Evolutionary conservation across 2,113 vertebrate species (phyloP).

Genomic region (Lipophrys pholis): DNA sequence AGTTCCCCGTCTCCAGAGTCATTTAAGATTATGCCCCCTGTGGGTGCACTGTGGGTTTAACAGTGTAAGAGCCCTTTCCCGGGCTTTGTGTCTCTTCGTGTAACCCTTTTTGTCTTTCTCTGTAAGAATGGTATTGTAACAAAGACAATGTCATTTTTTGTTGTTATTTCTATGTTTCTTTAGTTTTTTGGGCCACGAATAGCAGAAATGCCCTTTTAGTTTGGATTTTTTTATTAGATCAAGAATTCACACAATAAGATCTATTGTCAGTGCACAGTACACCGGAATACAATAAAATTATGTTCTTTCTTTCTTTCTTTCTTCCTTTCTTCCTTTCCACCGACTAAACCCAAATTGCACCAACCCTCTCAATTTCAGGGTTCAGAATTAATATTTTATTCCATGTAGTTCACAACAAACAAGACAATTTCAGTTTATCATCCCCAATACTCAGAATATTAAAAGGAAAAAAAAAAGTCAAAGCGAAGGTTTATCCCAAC

Average conservation of each 20-base stretch:
- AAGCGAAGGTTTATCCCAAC: constrained; percentile 25
- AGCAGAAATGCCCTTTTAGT: background rate
- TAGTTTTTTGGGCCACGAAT: background rate
- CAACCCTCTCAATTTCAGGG: background rate
- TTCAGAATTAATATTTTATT: background rate
- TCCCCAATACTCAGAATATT: background rate
- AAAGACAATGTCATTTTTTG: background rate
- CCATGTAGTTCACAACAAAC: background rate
- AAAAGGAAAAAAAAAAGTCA: constrained; percentile 4
- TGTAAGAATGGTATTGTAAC: constrained; percentile 9
- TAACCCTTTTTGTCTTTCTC: background rate
- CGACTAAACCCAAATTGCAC: background rate
- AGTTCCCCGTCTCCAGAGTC: constrained; percentile 40
- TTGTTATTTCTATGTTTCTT: background rate
- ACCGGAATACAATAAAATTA: no score
- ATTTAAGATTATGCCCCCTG: constrained; percentile 65
- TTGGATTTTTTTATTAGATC: background rate
- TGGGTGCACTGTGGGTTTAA: constrained; percentile 60
- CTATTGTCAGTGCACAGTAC: no score
- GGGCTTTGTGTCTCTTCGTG: constrained; percentile 28
- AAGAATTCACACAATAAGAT: no score
- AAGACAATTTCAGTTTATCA: background rate
- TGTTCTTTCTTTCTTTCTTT: no score
- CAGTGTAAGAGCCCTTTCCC: constrained; percentile 32
- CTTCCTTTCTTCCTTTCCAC: background rate